These are phyloP conservation scores for Chanos chanos DNA, from an alignment of 2,797 vertebrate species.

Conservation along the genomic window DNA sequence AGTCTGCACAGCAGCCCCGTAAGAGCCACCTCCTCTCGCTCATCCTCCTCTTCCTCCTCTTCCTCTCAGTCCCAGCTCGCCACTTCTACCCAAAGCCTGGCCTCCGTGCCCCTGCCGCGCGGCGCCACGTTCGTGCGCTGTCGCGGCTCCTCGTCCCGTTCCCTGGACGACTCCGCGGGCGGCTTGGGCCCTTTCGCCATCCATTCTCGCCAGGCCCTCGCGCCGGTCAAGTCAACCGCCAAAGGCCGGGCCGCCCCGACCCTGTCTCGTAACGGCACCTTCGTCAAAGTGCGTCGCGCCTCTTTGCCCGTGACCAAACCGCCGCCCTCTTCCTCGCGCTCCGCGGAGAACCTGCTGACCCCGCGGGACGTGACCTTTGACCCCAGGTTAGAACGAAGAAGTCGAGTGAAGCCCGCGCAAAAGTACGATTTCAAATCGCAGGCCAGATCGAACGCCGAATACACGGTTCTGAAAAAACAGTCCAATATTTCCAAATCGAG, in stretches of 20 bases:
- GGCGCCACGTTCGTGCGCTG: conserved; percentile 72
- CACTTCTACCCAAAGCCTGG: conserved; percentile 26
- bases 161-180: conserved; percentile 18
- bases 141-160: conserved; percentile 48
- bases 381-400: conserved; percentile 45
- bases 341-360: conserved; percentile 50
- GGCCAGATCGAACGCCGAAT: conserved; percentile 42
- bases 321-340: conserved; percentile 43
- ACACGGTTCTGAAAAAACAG: conserved; percentile 59
- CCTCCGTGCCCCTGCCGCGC: conserved; percentile 47
- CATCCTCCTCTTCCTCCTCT: conserved; percentile 44
- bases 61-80: conserved; percentile 14
- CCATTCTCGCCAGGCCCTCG: conserved; percentile 7
- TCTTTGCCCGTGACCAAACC: conserved; percentile 44
- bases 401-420: conserved; percentile 21
- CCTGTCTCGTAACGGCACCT: conserved; percentile 65
- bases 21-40: conserved; percentile 59
- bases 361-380: conserved; percentile 43
- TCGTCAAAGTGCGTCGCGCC: conserved; percentile 52
- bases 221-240: conserved; percentile 29
- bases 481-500: conserved; percentile 41
- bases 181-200: conserved; percentile 30
- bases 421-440: conserved; percentile 25
- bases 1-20: conserved; percentile 77
- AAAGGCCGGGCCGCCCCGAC: conserved; percentile 49